phyloP scores from a whole-genome alignment of 2,888 invertebrate genomes.

The Nephrotoma guestfalica region DNA sequence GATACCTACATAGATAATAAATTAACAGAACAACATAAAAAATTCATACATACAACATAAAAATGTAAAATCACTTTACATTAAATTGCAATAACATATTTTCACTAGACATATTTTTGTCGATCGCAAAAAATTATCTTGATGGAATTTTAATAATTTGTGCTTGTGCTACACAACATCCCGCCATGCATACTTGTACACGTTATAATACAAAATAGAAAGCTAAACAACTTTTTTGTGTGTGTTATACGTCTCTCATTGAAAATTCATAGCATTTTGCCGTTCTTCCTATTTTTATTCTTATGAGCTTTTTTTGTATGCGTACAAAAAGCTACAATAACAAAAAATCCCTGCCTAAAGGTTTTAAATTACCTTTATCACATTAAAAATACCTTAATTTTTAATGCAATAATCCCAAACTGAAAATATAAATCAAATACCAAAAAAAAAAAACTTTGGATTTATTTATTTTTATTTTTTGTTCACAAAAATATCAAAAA shows the following conservation, averaged over 20 bases:
- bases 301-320: background rate
- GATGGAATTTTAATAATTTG: background rate
- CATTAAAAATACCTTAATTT: background rate
- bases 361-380: background rate
- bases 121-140: background rate
- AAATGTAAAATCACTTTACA: background rate
- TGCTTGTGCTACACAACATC: background rate
- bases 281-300: background rate
- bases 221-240: background rate
- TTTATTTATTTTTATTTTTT: background rate
- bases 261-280: background rate
- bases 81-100: background rate
- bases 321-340: background rate
- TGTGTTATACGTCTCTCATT: background rate
- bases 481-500: background rate
- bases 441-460: background rate
- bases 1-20: background rate
- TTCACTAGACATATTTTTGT: background rate
- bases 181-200: background rate
- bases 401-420: background rate
- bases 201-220: background rate
- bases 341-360: background rate
- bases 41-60: background rate
- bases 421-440: background rate
- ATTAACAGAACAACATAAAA: background rate